These are phyloP conservation scores for Psittacula echo DNA, from an alignment of 2,797 vertebrate genomes.

Conservation along the genomic window DNA sequence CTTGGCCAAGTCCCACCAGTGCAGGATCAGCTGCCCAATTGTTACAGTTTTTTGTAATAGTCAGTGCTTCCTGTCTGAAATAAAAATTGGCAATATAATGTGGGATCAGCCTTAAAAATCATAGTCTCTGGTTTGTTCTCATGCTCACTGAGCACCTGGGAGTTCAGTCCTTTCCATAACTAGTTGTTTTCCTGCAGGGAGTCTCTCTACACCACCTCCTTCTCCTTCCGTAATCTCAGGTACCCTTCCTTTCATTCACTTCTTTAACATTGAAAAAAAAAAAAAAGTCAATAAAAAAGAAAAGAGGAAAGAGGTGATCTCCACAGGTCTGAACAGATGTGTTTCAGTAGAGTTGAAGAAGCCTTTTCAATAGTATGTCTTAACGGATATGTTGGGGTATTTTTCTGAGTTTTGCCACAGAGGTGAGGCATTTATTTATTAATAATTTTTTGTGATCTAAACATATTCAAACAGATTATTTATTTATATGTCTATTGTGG, in stretches of 20 bases:
- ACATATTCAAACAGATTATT: neutral
- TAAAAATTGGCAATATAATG: neutral
- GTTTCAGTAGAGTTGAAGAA: neutral
- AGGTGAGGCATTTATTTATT: neutral
- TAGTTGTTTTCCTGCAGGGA: neutral
- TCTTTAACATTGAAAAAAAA: neutral
- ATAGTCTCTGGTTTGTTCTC: neutral
- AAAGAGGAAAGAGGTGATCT: neutral
- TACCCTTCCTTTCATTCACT: neutral
- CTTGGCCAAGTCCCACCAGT: neutral
- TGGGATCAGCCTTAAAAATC: neutral
- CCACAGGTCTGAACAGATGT: neutral
- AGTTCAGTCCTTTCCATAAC: neutral
- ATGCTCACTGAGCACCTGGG: neutral
- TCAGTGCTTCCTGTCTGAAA: neutral
- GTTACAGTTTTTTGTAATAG: slow-evolving; percentile 7
- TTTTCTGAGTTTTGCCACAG: neutral
- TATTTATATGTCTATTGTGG: neutral
- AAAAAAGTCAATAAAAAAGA: neutral
- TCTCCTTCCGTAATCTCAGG: neutral
- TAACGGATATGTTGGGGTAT: neutral
- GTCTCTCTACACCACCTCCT: neutral
- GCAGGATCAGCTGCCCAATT: neutral
- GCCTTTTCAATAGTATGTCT: neutral
- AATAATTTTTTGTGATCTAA: neutral